phyloP scores from a whole-genome alignment of 2,888 invertebrate species.

The Metellina segmentata region DNA sequence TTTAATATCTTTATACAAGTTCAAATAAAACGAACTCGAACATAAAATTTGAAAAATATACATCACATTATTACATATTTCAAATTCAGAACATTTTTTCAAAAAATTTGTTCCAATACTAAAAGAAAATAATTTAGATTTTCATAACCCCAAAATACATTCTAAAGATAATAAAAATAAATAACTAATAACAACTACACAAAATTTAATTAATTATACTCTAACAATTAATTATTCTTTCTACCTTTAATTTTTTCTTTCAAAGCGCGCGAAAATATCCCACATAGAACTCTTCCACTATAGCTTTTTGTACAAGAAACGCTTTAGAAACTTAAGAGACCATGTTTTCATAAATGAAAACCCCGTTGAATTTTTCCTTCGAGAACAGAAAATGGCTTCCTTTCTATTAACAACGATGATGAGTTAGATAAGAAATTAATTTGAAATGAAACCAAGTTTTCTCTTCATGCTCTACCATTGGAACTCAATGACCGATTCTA shows the following conservation, averaged over 20 bases:
- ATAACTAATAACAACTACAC: too few relatives aligned
- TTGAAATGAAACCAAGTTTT: slow-evolving; percentile 32
- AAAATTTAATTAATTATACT: too few relatives aligned
- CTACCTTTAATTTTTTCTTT: too few relatives aligned
- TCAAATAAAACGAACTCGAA: too few relatives aligned
- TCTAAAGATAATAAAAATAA: background rate
- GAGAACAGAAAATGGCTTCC: slow-evolving; percentile 76
- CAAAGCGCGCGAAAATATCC: background rate
- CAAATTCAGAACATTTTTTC: too few relatives aligned
- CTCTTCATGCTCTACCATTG: slow-evolving; percentile 30
- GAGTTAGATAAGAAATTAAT: slow-evolving; percentile 57
- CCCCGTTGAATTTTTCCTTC: slow-evolving; percentile 76
- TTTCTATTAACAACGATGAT: slow-evolving; percentile 68
- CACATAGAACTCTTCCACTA: background rate
- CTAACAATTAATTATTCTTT: too few relatives aligned
- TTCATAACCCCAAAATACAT: background rate
- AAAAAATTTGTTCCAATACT: too few relatives aligned
- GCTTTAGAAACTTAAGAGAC: slow-evolving; percentile 63
- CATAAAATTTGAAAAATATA: too few relatives aligned
- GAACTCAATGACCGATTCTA: slow-evolving; percentile 63
- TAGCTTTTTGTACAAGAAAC: slow-evolving; percentile 44
- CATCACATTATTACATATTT: too few relatives aligned
- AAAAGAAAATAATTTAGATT: background rate
- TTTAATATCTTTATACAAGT: too few relatives aligned
- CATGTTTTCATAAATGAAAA: slow-evolving; percentile 77